Conservation (phyloP, 1,140 invertebrate species). For the Ostrea denselamellosa region DNA sequence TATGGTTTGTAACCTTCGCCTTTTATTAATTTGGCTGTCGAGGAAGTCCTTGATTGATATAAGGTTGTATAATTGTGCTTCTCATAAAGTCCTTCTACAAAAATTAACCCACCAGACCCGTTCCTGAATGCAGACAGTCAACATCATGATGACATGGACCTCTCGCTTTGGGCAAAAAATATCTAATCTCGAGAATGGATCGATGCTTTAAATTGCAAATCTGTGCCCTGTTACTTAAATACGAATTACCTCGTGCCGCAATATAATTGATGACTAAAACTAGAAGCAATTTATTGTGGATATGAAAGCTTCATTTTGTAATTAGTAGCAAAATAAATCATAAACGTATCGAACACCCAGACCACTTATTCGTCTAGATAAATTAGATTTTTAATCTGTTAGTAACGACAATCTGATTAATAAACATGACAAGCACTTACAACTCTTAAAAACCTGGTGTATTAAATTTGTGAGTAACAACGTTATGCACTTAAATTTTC, state of each 20-base stretch:
- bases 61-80: too few species aligned
- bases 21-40: too few species aligned
- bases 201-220: constrained; percentile 22
- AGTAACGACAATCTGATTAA: too few species aligned
- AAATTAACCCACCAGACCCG: not conserved
- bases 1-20: too few species aligned
- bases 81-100: too few species aligned
- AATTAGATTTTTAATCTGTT: not conserved
- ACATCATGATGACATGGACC: not conserved
- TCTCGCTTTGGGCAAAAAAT: not conserved
- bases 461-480: too few species aligned
- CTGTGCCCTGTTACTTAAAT: not conserved
- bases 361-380: not conserved
- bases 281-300: not conserved
- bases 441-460: too few species aligned
- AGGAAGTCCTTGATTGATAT: too few species aligned
- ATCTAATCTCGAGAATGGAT: not conserved
- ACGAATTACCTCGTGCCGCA: not conserved
- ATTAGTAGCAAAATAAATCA: not conserved
- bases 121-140: not conserved
- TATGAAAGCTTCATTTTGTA: not conserved
- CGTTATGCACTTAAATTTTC: too few species aligned
- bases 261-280: not conserved
- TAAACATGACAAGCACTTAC: too few species aligned
- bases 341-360: not conserved